Base-by-base conservation (phyloP, 1,140 invertebrate genomes). In the Microplitis mediator region DNA sequence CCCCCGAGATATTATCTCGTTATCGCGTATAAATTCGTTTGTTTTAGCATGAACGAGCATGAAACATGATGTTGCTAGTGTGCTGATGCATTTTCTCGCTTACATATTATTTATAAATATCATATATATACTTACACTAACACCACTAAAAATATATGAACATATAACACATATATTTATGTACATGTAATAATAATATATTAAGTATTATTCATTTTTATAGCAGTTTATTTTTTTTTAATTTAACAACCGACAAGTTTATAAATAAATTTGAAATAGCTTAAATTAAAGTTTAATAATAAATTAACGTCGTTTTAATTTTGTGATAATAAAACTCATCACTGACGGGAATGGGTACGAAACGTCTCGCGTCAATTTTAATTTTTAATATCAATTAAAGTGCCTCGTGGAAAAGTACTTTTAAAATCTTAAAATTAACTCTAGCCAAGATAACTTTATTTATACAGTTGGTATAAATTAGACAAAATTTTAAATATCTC, bases 21-120 rank as follows among this genome's bases (percentile, higher is more conserved):
- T 72, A 72, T 72, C 70, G 52, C 39, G 70, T 34, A 72, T 72
- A 72, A 72, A 72, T 72, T 72, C 70, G 63, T 65, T 72, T 72
- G 70, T 63, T 65, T 72, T 66, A 72, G 63, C 64, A 65, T 65
- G 64, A 66, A 63, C 61, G 45, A 32, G 23, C 51, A 23, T 54
- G 32, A 72, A 66, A 72, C 52, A 66, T 36, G 34, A 32, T 58
- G 45, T 52, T 52, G 35, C 23, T 23, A 23, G 51, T 16, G 6
- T 9, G 45, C 13, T 32, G 23, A 31, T 61, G 23, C 52, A 23
- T 60, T 51, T 45, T 32, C 23, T 32, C 16, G 39, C 56, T 69
- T 39, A 56, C 4, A 70, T 23, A 52, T 70, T 70, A 45, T 61
- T n/a, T 11, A 35, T 36, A 39, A 35, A 64, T 39, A 39, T 64